These are phyloP conservation scores for Spondyliosoma cantharus DNA, from an alignment of 2,797 vertebrate species.

Conservation along the genomic window DNA sequence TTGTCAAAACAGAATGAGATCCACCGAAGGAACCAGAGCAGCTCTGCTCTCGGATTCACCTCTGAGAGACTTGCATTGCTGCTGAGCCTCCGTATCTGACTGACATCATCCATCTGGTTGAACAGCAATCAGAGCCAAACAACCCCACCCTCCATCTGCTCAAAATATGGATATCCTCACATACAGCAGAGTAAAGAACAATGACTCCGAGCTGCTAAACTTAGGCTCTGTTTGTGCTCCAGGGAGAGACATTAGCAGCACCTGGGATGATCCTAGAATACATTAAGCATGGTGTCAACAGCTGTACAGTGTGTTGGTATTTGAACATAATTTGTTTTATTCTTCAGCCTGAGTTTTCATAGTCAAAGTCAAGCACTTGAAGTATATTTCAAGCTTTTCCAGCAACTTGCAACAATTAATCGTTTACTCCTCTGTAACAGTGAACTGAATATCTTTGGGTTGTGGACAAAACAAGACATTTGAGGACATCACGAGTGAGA, in stretches of 20 bases:
- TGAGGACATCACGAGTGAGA: no score
- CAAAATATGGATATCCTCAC: conserved; percentile 65
- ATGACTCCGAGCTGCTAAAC: conserved; percentile 58
- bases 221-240: conserved; percentile 39
- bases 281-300: conserved; percentile 13
- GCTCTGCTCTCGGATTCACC: conserved; percentile 58
- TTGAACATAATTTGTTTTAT: neutral
- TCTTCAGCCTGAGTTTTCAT: neutral
- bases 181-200: conserved; percentile 47
- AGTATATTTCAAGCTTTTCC: no score
- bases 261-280: conserved; percentile 18
- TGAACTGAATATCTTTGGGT: no score
- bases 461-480: no score
- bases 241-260: conserved; percentile 50
- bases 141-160: conserved; percentile 76
- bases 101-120: conserved; percentile 76
- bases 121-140: conserved; percentile 69
- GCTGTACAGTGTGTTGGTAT: conserved; percentile 24
- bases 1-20: conserved; percentile 61
- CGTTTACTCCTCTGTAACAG: no score
- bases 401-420: no score
- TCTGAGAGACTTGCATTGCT: conserved; percentile 63
- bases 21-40: conserved; percentile 45
- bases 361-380: no score
- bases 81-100: conserved; percentile 62